These are phyloP conservation scores for Ichneumoninae sp. DNA, from an alignment of 2,888 invertebrate species.

Conservation along the genomic window DNA sequence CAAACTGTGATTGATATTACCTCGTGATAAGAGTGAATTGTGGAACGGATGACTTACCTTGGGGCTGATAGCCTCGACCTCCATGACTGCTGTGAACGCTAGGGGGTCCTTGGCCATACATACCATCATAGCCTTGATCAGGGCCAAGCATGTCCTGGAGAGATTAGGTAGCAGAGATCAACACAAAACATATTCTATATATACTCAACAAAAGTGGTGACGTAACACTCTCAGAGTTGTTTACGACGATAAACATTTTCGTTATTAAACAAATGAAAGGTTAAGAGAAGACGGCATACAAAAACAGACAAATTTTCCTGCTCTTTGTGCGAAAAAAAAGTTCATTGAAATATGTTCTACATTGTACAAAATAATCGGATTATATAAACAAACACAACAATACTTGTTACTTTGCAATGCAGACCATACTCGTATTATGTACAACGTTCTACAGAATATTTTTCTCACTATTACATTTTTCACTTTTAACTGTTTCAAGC, in stretches of 20 bases:
- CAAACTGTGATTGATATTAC: slow-evolving; percentile 52
- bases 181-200: slow-evolving; percentile 73
- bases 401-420: too few species aligned
- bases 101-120: slow-evolving; percentile 96
- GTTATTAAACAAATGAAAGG: not conserved
- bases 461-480: too few species aligned
- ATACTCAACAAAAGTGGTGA: slow-evolving; percentile 31
- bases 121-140: slow-evolving; percentile 96
- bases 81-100: slow-evolving; percentile 93
- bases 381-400: not conserved
- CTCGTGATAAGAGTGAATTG: slow-evolving; percentile 28
- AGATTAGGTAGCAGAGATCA: slow-evolving; percentile 83
- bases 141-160: slow-evolving; percentile 94
- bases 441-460: too few species aligned
- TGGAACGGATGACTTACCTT: slow-evolving; percentile 88
- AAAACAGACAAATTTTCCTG: not conserved
- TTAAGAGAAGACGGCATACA: not conserved
- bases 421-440: too few species aligned
- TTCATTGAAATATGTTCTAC: not conserved
- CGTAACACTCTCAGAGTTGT: slow-evolving; percentile 16
- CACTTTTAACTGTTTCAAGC: too few species aligned
- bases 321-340: not conserved
- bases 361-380: not conserved
- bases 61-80: slow-evolving; percentile 92
- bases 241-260: slow-evolving; percentile 16